phyloP scores from a whole-genome alignment of 2,888 invertebrate genomes.

The Trissonchulus latispiculum region DNA sequence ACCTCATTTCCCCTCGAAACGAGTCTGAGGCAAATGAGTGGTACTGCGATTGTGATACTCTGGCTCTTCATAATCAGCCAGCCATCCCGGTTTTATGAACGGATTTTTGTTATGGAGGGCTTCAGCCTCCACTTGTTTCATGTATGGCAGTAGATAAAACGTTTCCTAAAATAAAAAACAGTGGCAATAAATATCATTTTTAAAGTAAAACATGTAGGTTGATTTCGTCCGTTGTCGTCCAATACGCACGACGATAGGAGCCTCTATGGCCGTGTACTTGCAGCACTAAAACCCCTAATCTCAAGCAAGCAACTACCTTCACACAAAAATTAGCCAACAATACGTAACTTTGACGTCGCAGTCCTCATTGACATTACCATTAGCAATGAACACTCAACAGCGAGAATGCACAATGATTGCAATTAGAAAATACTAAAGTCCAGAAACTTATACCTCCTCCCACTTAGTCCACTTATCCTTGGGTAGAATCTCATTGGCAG shows the following conservation, averaged over 20 bases:
- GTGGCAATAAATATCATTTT: too few relatives aligned
- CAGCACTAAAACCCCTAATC: too few relatives aligned
- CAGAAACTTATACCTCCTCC: constrained; percentile 55
- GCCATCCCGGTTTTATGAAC: constrained; percentile 12
- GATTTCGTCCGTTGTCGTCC: too few relatives aligned
- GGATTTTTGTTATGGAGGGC: constrained; percentile 10
- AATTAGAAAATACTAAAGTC: not conserved
- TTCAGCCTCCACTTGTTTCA: constrained; percentile 70
- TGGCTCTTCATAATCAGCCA: not conserved
- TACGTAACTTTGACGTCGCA: too few relatives aligned
- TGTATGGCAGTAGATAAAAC: constrained; percentile 64
- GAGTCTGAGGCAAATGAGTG: not conserved
- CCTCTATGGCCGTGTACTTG: too few relatives aligned
- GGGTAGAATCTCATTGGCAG: constrained; percentile 69
- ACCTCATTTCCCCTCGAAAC: not conserved
- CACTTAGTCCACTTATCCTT: constrained; percentile 81
- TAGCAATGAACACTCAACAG: too few relatives aligned
- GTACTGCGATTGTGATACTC: constrained; percentile 1
- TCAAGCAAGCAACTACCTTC: too few relatives aligned
- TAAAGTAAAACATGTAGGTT: too few relatives aligned
- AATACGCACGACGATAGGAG: too few relatives aligned
- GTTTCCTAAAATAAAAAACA: constrained; percentile 57
- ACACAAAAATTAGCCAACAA: too few relatives aligned
- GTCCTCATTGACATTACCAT: too few relatives aligned
- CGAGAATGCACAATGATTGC: too few relatives aligned